These are phyloP conservation scores for Neodiprion pinetum DNA, from an alignment of 1,140 invertebrate genomes.

Conservation along the genomic window DNA sequence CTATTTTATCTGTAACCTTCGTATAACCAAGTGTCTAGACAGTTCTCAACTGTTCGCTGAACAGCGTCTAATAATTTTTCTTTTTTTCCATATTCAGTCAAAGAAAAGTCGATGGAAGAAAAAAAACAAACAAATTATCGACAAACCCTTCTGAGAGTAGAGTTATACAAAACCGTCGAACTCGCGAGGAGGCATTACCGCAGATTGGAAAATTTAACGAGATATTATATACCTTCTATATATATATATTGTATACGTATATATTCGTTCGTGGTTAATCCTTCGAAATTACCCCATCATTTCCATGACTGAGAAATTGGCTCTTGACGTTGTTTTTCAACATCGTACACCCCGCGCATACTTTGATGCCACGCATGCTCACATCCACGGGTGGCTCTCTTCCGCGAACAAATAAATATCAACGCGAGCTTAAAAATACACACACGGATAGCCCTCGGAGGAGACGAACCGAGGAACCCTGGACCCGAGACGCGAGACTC, in stretches of 20 bases:
- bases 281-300: not conserved
- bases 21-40: no score
- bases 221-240: not conserved
- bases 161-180: no score
- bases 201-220: not conserved
- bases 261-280: not conserved
- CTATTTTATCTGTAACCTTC: no score
- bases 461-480: not conserved
- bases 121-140: no score
- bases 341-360: not conserved
- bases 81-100: no score
- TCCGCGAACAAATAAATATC: conserved; percentile 7
- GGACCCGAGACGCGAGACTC: not conserved
- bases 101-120: no score
- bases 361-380: not conserved
- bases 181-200: no score
- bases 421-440: not conserved
- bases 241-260: not conserved
- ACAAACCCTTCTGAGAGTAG: no score
- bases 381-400: not conserved
- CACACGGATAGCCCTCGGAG: not conserved
- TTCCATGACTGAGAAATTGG: not conserved
- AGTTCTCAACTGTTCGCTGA: no score
- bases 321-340: not conserved
- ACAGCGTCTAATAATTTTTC: no score